Base-by-base conservation (phyloP, 1,140 invertebrate genomes). In the Drosophila jambulina region DNA sequence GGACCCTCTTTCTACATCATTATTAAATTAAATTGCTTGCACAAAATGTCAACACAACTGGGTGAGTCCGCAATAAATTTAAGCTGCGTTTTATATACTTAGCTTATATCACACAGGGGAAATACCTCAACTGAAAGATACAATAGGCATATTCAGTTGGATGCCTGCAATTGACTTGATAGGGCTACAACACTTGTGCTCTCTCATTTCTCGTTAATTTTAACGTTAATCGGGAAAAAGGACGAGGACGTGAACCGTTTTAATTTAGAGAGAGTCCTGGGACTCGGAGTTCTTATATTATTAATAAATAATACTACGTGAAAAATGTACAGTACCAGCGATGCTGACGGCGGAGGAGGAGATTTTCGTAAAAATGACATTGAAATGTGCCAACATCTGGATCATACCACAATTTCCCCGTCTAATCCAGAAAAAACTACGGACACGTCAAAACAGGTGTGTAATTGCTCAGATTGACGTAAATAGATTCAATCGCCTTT, bases 11-110 rank as follows among this genome's bases (percentile, higher is more conserved):
- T 53, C 57, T 83, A 80, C 83, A 83, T 87, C 83, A 80, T 87
- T 87, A 88, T 87, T 87, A 88, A 88, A 88, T 87, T 88, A 88
- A 87, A 88, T 80, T 80, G 77, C 70, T 80, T 88, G 76, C 77
- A 78, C 51, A 70, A 78, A 87, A 59, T 70, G 61, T 67, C 72
- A 72, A 61, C 27, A 36, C 69, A 62, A 72, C 46, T 49, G 51
- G 51, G 15, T 23, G 21, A 45, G 36, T 23, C 63, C 48, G 45
- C 51, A 23, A 6, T 58, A 68, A 38, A 71, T 48, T 57, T 69
- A 69, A 69, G 76, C 76, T 51, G 63, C 21, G 68, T 25, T 78
- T 54, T 36, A 54, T 83, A 70, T 60, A 70, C 80, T 63, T 15
- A 60, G 45, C 57, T 63, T 57, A 45, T 46, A 54, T 72, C 51